A percentile compares a stretch with the other conserved stretches of the same genome.
Evolutionary conservation across 2,888 invertebrate genomes (phyloP).

Genomic region (Anorthoa munda): DNA sequence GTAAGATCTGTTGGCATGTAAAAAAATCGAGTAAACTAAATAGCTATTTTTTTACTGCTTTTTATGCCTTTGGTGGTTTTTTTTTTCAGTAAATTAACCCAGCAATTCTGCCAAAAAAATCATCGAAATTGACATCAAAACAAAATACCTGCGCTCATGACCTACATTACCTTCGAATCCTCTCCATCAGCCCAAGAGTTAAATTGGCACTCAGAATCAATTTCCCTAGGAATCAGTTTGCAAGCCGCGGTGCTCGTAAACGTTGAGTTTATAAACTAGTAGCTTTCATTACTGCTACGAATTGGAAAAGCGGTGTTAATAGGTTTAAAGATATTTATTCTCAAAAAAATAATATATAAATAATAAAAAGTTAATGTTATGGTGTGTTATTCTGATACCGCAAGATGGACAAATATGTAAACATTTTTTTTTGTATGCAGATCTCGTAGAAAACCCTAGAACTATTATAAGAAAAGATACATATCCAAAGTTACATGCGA

Average conservation of each 20-base stretch:
- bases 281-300: constrained; percentile 18
- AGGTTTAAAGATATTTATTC: too few relatives aligned
- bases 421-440: not conserved
- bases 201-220: constrained; percentile 40
- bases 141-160: not conserved
- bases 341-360: too few relatives aligned
- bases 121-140: not conserved
- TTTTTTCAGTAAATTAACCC: not conserved
- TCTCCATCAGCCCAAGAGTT: constrained; percentile 10
- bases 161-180: constrained; percentile 2
- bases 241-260: constrained; percentile 25
- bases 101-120: not conserved
- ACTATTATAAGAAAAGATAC: too few relatives aligned
- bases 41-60: too few relatives aligned
- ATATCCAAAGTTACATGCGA: too few relatives aligned
- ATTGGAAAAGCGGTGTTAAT: constrained; percentile 19
- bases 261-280: constrained; percentile 22
- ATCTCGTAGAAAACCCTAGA: not conserved
- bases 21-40: too few relatives aligned
- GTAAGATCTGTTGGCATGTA: too few relatives aligned
- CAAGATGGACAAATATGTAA: not conserved
- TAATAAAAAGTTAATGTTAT: too few relatives aligned
- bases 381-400: not conserved
- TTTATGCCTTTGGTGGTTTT: too few relatives aligned
- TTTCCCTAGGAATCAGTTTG: constrained; percentile 47